Evolutionary conservation across 2,888 invertebrate genomes (phyloP).

Genomic region (Drosophila hamatofila): DNA sequence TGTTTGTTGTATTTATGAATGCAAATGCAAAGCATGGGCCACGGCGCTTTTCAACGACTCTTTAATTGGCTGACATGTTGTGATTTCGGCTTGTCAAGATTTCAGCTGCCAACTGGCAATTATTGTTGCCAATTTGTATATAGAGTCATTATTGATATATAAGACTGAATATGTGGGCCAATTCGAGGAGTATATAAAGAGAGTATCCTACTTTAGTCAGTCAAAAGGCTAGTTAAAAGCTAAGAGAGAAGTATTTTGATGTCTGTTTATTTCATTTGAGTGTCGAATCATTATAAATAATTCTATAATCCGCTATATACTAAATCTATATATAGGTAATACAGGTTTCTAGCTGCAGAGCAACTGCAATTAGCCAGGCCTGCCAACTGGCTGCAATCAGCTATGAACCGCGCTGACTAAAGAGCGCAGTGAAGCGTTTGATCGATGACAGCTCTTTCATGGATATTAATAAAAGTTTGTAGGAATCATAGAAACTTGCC

Average conservation of each 20-base stretch:
- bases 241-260: not conserved
- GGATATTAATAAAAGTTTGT: constrained; percentile 29
- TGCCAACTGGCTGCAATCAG: constrained; percentile 42
- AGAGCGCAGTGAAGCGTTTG: constrained; percentile 44
- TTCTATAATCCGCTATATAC: not conserved
- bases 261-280: not conserved
- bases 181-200: not conserved
- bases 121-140: constrained; percentile 26
- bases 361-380: constrained; percentile 19
- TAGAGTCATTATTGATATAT: constrained; percentile 12
- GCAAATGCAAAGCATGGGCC: constrained; percentile 35
- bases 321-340: not conserved
- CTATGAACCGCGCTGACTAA: constrained; percentile 37
- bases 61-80: constrained; percentile 78
- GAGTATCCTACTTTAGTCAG: not conserved
- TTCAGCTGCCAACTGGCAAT: constrained; percentile 33
- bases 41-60: constrained; percentile 61
- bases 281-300: not conserved
- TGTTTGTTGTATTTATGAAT: constrained; percentile 45
- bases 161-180: not conserved
- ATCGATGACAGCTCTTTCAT: constrained; percentile 43
- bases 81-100: constrained; percentile 72
- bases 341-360: not conserved
- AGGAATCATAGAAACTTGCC: constrained; percentile 16
- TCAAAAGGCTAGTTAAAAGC: not conserved